Base-by-base conservation (phyloP, 2,113 vertebrate genomes). In the Carassius carassius region DNA sequence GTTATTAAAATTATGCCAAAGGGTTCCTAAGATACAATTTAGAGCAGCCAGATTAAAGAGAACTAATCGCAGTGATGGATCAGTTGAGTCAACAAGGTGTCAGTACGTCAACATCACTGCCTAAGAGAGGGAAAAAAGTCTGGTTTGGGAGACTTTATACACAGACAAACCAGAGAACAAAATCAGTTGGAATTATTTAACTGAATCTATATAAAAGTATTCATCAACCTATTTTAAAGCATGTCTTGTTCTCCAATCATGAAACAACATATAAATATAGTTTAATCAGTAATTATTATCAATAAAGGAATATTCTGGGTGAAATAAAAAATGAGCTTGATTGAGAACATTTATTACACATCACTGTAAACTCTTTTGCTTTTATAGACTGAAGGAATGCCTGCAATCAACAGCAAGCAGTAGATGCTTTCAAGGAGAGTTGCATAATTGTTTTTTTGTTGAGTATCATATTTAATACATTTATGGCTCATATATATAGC, bases 21-120 rank as follows among this genome's bases (percentile, higher is more conserved):
- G 3, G 13, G 19, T n/a, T 23, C 35, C 35, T 41, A 44, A 29
- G 4, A 19, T 49, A 65, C 60, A 80, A 49, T 67, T 67, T 25
- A 47, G 41, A 65, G 14, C 14, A 12, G 60, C 9, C 14, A 49
- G 60, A 23, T 80, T 67, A 80, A 67, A 67, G 60, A 67, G 62
- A 23, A 49, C 60, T 80, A 62, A 78, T 62, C 32, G 51, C 32
- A 62, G 32, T 6, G 23, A 80, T 65, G 23, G 35, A 63, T 65
- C 58, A 65, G 78, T 23, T 29, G 73, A 80, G 78, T 67, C 78
- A 80, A 80, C 60, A 60, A 80, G 37, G 58, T 65, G 78, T 65
- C 78, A 80, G 14, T 79, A 12, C 2, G 37, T 47, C 11, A 47
- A 3, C 73, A 51, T 44, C 11, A 14, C 14, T 19, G 49, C 10